A percentile compares a stretch with the other conserved stretches of the same genome.
phyloP scores from a whole-genome alignment of 2,797 vertebrate species.

The Channallabes apus region DNA sequence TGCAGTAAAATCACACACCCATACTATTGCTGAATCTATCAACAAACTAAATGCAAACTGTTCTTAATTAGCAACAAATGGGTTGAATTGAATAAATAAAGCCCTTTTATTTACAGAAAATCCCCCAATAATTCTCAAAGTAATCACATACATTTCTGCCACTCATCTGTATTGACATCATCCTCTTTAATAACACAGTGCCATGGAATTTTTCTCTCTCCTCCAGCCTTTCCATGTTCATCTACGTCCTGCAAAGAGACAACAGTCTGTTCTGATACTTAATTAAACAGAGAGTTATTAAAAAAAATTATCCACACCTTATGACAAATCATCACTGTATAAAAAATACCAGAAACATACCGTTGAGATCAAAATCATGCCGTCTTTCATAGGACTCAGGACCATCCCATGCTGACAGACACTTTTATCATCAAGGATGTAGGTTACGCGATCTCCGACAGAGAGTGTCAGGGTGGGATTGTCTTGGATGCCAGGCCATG shows the following conservation, averaged over 20 bases:
- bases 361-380: conserved; percentile 64
- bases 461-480: conserved; percentile 47
- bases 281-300: neutral
- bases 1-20: neutral
- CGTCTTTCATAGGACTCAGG: conserved; percentile 57
- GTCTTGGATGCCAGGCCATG: neutral
- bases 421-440: conserved; percentile 57
- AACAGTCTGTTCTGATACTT: neutral
- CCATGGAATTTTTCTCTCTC: conserved; percentile 69
- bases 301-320: neutral
- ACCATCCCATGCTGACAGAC: conserved; percentile 72
- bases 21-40: neutral
- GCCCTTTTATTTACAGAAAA: neutral
- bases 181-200: conserved; percentile 71
- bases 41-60: neutral
- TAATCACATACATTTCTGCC: neutral
- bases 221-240: conserved; percentile 66
- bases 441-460: conserved; percentile 75
- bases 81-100: neutral
- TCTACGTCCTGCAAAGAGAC: conserved; percentile 70
- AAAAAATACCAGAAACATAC: conserved; percentile 57
- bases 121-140: neutral
- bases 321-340: neutral
- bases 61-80: neutral
- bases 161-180: conserved; percentile 66